phyloP scores from a whole-genome alignment of 2,113 vertebrate genomes.

The Lasiurus borealis region DNA sequence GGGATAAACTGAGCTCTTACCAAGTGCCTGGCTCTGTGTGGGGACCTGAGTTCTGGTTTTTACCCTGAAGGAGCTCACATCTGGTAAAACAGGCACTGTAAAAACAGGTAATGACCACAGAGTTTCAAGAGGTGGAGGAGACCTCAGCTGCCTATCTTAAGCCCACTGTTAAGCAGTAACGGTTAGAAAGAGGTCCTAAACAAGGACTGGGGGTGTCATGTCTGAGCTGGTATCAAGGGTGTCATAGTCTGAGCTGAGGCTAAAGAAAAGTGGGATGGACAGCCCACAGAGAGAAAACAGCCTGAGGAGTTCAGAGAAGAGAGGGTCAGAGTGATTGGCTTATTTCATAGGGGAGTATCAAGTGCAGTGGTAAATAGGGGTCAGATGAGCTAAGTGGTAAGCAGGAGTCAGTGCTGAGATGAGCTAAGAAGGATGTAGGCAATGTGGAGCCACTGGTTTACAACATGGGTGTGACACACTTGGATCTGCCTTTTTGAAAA shows the following conservation, averaged over 20 bases:
- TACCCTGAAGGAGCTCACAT: not conserved
- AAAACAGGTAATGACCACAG: not conserved
- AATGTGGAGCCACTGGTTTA: not conserved
- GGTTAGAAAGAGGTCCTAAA: not conserved
- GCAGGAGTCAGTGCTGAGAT: not conserved
- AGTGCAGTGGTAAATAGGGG: too few relatives aligned
- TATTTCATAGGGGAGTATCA: not conserved
- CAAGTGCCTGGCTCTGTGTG: not conserved
- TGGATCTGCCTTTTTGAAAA: not conserved
- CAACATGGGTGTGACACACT: not conserved
- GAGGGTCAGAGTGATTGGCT: not conserved
- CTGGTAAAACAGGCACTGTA: not conserved
- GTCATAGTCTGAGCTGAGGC: not conserved
- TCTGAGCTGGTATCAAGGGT: not conserved
- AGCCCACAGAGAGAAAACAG: not conserved
- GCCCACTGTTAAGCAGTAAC: not conserved
- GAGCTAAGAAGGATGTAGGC: not conserved
- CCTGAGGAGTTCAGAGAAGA: not conserved
- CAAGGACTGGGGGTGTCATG: not conserved
- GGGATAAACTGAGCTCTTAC: not conserved
- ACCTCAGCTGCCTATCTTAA: not conserved
- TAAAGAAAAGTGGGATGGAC: not conserved
- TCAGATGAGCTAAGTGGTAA: not conserved
- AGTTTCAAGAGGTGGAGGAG: not conserved
- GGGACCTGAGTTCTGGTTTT: not conserved